These are phyloP conservation scores for Cephus spinipes DNA, from an alignment of 2,888 invertebrate species.

Conservation along the genomic window DNA sequence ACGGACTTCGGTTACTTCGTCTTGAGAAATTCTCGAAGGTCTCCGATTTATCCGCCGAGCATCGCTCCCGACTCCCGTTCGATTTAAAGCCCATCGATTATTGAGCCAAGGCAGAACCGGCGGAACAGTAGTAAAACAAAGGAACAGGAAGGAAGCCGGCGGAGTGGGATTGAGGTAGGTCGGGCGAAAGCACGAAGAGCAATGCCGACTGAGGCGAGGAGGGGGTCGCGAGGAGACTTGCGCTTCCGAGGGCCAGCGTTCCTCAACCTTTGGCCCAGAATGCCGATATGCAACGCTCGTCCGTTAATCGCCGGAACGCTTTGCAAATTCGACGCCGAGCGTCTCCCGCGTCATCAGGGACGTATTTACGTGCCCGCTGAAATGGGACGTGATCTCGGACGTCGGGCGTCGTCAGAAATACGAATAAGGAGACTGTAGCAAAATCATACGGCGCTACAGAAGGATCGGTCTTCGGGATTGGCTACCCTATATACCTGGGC, in stretches of 20 bases:
- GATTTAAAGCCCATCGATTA: background rate
- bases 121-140: background rate
- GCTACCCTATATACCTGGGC: background rate
- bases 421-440: background rate
- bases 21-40: background rate
- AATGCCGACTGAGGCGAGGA: constrained; percentile 38
- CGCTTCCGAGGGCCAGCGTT: constrained; percentile 48
- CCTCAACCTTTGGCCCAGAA: constrained; percentile 66
- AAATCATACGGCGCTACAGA: background rate
- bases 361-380: background rate
- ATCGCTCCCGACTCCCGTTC: background rate
- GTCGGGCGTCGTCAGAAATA: background rate
- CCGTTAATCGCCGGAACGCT: constrained; percentile 51
- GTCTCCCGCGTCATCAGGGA: background rate
- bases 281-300: constrained; percentile 52
- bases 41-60: background rate
- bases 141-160: constrained; percentile 2
- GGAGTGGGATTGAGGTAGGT: constrained; percentile 58
- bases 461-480: background rate
- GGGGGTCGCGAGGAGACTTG: constrained; percentile 31
- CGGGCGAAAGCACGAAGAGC: constrained; percentile 57
- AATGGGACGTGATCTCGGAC: background rate
- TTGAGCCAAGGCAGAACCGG: background rate
- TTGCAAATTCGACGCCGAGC: constrained; percentile 46
- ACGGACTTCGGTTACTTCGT: background rate